Evolutionary conservation across 35 echinoderm and acorn worm species (phyloP).

Genomic region (Lytechinus pictus): DNA sequence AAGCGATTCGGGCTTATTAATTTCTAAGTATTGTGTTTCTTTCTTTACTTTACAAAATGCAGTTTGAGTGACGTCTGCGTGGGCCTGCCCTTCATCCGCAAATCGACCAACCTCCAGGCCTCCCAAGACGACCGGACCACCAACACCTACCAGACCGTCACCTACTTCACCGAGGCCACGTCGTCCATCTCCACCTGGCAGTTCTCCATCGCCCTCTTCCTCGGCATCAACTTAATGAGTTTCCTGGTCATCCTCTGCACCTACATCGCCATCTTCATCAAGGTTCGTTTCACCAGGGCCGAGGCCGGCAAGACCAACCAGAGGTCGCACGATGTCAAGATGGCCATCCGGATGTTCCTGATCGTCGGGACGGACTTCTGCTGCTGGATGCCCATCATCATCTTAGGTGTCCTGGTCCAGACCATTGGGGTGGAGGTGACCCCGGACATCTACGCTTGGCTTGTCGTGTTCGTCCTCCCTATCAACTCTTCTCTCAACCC

Average conservation of each 20-base stretch:
- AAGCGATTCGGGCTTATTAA: too few relatives aligned
- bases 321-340: conserved; percentile 56
- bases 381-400: conserved; percentile 79
- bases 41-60: neutral
- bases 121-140: neutral
- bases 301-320: conserved; percentile 40
- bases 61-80: conserved; percentile 72
- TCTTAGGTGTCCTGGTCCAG: conserved; percentile 59
- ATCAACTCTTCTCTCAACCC: conserved; percentile 81
- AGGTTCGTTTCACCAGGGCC: neutral
- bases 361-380: conserved; percentile 78
- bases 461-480: conserved; percentile 70
- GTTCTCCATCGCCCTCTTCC: conserved; percentile 63
- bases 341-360: conserved; percentile 57
- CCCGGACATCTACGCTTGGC: conserved; percentile 72
- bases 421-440: conserved; percentile 26
- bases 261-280: conserved; percentile 68
- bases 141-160: neutral
- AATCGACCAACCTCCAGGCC: conserved; percentile 45
- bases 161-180: conserved; percentile 46
- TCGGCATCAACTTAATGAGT: conserved; percentile 64
- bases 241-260: conserved; percentile 63
- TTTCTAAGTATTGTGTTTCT: too few relatives aligned
- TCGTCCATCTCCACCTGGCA: conserved; percentile 63
- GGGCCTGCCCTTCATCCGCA: conserved; percentile 57